Evolutionary conservation across 64 coral and sea anemone genomes (phyloP), one percentile per base, ranked within the genome.

Genomic region (Dendrophyllia cribrosa): DNA sequence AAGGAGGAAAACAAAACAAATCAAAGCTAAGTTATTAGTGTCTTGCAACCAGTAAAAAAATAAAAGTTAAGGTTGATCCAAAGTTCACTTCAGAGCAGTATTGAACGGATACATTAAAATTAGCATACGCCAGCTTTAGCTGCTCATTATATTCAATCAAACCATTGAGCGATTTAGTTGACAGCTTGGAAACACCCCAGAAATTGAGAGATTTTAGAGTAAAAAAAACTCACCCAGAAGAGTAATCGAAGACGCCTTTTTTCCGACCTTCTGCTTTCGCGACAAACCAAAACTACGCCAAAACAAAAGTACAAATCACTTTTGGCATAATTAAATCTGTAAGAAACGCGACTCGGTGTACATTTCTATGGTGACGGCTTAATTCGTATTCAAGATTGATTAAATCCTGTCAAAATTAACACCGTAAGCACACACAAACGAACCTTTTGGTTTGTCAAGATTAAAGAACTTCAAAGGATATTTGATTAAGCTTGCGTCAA

Each of bases 301-400:
- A 23, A 66, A 65, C 16, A 82, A 83, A 67, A 83, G 44, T 83
- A 23, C 45, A 67, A 83, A 66, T 83, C 58, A 66, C 43, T 65
- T 47, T 12, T n/a, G 43, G 58, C 17, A 21, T 50, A 4, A 51
- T 14, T 50, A 67, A 83, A 67, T 66, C 80, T 83, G 60, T 60
- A 83, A 83, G 60, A 48, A 83, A 83, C 80, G 80, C 80, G 59
- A 83, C 80, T 83, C 80, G 6, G 15, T 11, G 16, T 3, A 5
- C 8, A 62, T 83, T 83, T 83, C 80, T 62, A 83, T 66, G 45
- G 45, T 19, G 26, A 83, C 80, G 43, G 16, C 34, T 64, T 20
- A 50, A 48, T 65, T 66, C 45, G 7, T 22, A 68, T 83, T 66
- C 80, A 47, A 23, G 1, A 4, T 21, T 82, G 78, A 82, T 82